These are phyloP conservation scores for Eristalis intricaria DNA, from an alignment of 2,888 invertebrate species.

Conservation along the genomic window DNA sequence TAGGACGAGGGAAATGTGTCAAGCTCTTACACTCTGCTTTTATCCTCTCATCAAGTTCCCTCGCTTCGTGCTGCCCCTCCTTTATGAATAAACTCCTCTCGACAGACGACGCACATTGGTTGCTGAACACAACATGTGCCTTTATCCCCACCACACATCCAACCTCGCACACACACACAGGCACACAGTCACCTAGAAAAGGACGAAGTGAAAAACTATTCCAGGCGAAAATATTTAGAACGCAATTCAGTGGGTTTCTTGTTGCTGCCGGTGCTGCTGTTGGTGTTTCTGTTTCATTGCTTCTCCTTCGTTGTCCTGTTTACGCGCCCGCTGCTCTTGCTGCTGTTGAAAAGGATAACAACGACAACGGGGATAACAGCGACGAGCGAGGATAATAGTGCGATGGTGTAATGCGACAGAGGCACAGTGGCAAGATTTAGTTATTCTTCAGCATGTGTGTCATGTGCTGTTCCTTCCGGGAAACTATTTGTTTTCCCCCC, in stretches of 20 bases:
- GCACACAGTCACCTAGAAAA: background rate
- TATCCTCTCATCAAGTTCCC: conserved; percentile 39
- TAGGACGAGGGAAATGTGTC: conserved; percentile 54
- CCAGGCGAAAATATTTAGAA: conserved; percentile 62
- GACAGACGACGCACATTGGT: conserved; percentile 29
- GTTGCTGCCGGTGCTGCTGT: conserved; percentile 9
- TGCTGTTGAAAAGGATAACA: background rate
- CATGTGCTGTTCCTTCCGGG: conserved; percentile 53
- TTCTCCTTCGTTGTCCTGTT: background rate
- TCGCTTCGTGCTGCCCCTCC: background rate
- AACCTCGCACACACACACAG: background rate
- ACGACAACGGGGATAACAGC: background rate
- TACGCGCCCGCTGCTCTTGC: background rate
- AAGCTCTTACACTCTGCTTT: conserved; percentile 46
- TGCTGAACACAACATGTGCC: conserved; percentile 29
- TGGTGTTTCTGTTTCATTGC: conserved; percentile 3
- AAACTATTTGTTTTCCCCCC: conserved; percentile 53
- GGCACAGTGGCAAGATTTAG: conserved; percentile 38
- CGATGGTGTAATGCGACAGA: conserved; percentile 58
- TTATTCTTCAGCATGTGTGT: conserved; percentile 55
- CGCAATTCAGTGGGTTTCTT: conserved; percentile 50
- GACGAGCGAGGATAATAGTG: background rate
- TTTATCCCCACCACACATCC: background rate
- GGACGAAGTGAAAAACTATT: conserved; percentile 42
- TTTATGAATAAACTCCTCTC: conserved; percentile 16